A percentile compares a stretch with the other conserved stretches of the same genome.
phyloP scores from a whole-genome alignment of 2,797 vertebrate species.

The Pseudopleuronectes americanus region DNA sequence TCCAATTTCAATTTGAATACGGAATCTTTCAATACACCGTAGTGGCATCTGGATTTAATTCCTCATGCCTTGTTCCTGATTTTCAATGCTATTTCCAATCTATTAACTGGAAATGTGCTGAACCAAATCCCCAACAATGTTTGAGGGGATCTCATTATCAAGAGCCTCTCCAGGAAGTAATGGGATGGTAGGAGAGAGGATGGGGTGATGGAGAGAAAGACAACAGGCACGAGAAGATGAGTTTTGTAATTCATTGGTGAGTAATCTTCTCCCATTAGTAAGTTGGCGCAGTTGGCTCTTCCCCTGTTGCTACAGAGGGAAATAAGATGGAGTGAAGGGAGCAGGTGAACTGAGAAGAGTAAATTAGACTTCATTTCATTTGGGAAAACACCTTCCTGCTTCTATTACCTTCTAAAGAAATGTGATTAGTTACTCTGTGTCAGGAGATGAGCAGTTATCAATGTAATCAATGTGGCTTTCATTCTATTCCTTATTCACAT shows the following conservation, averaged over 20 bases:
- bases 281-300: constrained; percentile 1
- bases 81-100: not conserved
- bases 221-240: constrained; percentile 28
- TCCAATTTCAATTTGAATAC: constrained; percentile 23
- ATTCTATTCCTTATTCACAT: not conserved
- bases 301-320: constrained; percentile 15
- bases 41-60: constrained; percentile 17
- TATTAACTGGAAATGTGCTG: constrained; percentile 19
- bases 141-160: constrained; percentile 8
- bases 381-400: constrained; percentile 1
- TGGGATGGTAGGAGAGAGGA: not conserved
- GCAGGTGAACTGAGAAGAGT: constrained; percentile 28
- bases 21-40: not conserved
- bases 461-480: constrained; percentile 11
- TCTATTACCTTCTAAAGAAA: constrained; percentile 35
- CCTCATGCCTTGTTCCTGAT: not conserved
- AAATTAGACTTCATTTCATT: constrained; percentile 23
- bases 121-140: constrained; percentile 3
- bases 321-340: constrained; percentile 24
- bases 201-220: not conserved
- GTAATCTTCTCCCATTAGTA: constrained; percentile 31
- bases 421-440: constrained; percentile 7
- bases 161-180: constrained; percentile 6
- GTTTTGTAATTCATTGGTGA: constrained; percentile 31
- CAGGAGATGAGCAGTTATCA: not conserved